These are phyloP conservation scores for Agrotis clavis DNA, from an alignment of 2,888 invertebrate genomes.

Conservation along the genomic window DNA sequence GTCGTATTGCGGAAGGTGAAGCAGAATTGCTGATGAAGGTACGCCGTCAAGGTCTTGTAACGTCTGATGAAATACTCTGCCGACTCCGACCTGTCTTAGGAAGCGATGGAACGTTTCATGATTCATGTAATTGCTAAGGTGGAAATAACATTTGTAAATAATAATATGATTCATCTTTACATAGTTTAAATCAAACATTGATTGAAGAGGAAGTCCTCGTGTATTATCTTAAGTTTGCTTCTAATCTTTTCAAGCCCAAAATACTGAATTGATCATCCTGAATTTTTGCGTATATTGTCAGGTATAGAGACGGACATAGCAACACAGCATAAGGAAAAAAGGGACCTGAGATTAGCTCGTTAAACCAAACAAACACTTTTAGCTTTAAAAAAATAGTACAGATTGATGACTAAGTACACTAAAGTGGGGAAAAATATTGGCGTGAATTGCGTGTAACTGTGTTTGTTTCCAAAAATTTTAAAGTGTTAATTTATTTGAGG, in stretches of 20 bases:
- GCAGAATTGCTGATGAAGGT: slow-evolving; percentile 17
- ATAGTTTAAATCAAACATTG: too few relatives aligned
- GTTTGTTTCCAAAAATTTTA: slow-evolving; percentile 1
- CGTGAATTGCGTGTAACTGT: neutral
- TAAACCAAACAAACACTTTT: too few relatives aligned
- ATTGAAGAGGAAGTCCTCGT: too few relatives aligned
- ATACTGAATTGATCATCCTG: too few relatives aligned
- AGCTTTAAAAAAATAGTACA: too few relatives aligned
- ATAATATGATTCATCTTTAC: too few relatives aligned
- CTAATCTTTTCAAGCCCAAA: too few relatives aligned
- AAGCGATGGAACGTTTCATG: slow-evolving; percentile 16
- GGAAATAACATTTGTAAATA: neutral
- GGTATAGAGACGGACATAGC: too few relatives aligned
- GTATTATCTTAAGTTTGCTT: too few relatives aligned
- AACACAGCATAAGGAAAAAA: too few relatives aligned
- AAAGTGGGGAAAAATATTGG: neutral
- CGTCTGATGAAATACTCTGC: slow-evolving; percentile 16
- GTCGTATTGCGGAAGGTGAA: slow-evolving; percentile 51
- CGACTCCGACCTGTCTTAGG: slow-evolving; percentile 1
- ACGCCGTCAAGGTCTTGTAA: slow-evolving; percentile 33
- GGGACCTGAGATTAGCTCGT: too few relatives aligned
- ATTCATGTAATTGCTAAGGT: neutral
- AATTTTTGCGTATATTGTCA: too few relatives aligned
- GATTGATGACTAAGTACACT: neutral
- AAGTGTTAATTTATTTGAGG: slow-evolving; percentile 34